Conservation (phyloP, 2,888 invertebrate genomes). For the Nasonovia ribisnigri region DNA sequence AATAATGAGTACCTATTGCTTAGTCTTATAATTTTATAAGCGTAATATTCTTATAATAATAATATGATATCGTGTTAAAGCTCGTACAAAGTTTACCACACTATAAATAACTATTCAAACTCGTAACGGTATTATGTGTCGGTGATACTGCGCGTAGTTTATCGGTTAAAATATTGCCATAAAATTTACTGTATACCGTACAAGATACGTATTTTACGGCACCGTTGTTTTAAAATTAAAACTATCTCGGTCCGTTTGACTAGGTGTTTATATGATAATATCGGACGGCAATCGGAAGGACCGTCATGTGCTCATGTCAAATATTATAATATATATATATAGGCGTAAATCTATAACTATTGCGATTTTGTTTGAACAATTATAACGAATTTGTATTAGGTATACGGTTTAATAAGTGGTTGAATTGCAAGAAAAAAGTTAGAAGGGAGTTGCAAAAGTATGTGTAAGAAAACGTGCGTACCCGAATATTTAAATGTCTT, state of each 20-base stretch:
- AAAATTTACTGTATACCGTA: neutral
- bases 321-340: neutral
- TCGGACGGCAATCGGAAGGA: neutral
- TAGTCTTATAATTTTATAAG: neutral
- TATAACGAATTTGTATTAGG: no score
- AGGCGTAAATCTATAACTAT: neutral
- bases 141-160: neutral
- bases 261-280: neutral
- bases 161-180: conserved; percentile 10
- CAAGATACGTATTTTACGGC: neutral
- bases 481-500: no score
- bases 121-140: neutral
- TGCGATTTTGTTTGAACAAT: neutral
- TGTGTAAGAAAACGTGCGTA: no score
- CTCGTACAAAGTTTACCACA: neutral
- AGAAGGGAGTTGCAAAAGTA: no score
- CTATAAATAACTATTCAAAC: conserved; percentile 23
- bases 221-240: neutral
- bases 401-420: no score
- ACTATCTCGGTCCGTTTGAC: neutral
- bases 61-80: neutral
- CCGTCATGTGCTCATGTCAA: no score
- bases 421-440: no score
- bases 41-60: neutral
- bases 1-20: neutral